Base-by-base conservation (phyloP, 2,888 invertebrate genomes). In the Drosophila eohydei region DNA sequence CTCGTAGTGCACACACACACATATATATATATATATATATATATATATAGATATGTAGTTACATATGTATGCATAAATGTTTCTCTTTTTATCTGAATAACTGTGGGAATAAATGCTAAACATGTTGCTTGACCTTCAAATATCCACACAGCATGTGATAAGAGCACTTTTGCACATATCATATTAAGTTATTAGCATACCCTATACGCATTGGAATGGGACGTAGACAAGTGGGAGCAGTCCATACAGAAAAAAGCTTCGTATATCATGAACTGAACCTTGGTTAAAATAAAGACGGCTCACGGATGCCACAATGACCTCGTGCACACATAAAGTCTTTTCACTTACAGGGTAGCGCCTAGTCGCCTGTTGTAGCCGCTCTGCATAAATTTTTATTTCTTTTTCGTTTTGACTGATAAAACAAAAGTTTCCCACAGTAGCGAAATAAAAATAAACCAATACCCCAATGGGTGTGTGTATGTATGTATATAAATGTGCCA, bases 361-460 rank as follows among this genome's bases (percentile, higher is more conserved):
- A 48, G 28, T n/a, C 30, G 30, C 9, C 30, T 9, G n/a, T 2
- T 5, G 0, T 9, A 30, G n/a, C 8, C 9, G 30, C 9, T n/a
- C 9, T 9, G 9, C 48, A 9, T 7, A 30, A 48, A 5, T 30
- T 28, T n/a, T 46, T 46, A 46, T 30, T 46, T 32, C 43, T 43
- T 30, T 69, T 65, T 50, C 16, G 21, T n/a, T 68, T 32, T 21
- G 44, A 30, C 38, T 54, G 75, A 75, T 75, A 75, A 77, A 78
- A 50, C 9, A n/a, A 26, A 46, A 73, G 78, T 76, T 75, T 76
- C 75, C 73, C 75, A 76, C 75, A 73, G 63, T 55, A 54, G 57
- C 46, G 38, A 57, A 63, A 38, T 21, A 36, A 30, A 58, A 74
- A 56, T 38, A 52, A 43, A 12, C 44, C 57, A 57, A 68, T 74